These are phyloP conservation scores for Melinaea marsaeus DNA, from an alignment of 2,888 invertebrate species.

Conservation along the genomic window DNA sequence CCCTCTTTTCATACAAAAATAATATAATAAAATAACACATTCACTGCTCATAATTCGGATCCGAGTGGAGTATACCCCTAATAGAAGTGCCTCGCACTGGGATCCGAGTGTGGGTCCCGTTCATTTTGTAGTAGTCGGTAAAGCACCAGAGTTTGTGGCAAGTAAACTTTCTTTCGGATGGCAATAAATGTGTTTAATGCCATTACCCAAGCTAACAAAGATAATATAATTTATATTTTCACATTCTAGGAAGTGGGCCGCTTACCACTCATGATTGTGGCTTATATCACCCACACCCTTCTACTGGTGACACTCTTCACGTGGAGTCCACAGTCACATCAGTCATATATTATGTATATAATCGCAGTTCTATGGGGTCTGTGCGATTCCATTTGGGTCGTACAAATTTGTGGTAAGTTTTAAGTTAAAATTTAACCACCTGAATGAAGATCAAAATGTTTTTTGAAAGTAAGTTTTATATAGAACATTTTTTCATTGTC, in stretches of 20 bases:
- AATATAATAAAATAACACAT: no score
- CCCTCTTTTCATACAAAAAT: no score
- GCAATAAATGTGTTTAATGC: not conserved
- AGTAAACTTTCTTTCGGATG: no score
- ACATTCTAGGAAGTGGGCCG: constrained; percentile 62
- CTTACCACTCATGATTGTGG: constrained; percentile 78
- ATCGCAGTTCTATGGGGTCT: constrained; percentile 81
- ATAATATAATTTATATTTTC: constrained; percentile 60
- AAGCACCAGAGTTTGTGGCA: no score
- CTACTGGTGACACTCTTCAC: constrained; percentile 72
- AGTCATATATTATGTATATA: constrained; percentile 70
- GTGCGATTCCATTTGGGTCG: constrained; percentile 81
- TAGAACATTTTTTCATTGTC: not conserved
- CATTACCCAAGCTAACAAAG: not conserved
- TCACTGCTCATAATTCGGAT: no score
- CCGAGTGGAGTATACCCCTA: no score
- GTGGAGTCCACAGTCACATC: constrained; percentile 78
- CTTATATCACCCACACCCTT: constrained; percentile 72
- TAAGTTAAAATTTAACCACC: constrained; percentile 19
- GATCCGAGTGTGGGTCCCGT: no score
- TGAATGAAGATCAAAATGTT: not conserved
- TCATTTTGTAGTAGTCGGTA: no score
- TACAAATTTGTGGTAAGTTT: constrained; percentile 80
- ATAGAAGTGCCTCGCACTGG: no score
- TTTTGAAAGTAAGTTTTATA: not conserved